Base-by-base conservation (phyloP, 92 coral and sea anemone species). In the Epizoanthus stellaris region DNA sequence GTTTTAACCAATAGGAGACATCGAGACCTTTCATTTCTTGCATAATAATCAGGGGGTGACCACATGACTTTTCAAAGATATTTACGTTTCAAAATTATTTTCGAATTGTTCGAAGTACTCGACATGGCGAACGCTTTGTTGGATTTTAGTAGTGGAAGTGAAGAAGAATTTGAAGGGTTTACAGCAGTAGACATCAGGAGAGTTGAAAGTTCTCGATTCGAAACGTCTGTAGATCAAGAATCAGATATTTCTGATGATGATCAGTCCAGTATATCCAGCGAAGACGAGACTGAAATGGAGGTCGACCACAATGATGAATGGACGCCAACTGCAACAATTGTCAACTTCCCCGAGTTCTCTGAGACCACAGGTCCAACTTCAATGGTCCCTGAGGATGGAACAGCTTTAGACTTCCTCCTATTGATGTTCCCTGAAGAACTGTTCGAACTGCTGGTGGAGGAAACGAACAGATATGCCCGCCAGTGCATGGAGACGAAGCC, bases 111-210 rank as follows among this genome's bases (percentile, higher is more conserved):
- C 47, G 47, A 42, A 42, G 6, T 42, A 3, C 47, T 42, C 47
- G 47, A 42, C 4, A 42, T 42, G 47, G 47, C 47, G 47, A 42
- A 42, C 47, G 47, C 47, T 42, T 42, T 42, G 47, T 42, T 4
- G 4, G 4, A 3, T 42, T 42, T 6, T 42, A 1, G 1, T 42
- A 42, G 47, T 42, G 47, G 47, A 3, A 42, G 85, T 15, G 81
- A 60, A 30, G 80, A 88, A 14, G 85, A 88, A 58, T 88, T 88
- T 76, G 52, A 56, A 82, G 91, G 85, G 12, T 88, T 88, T 76
- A 77, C 77, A 88, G 30, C 34, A 20, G 25, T 71, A 70, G 38
- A 88, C 77, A 68, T 74, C 42, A 59, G 80, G 69, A 45, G 73
- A 61, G 21, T 69, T 80, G 67, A 83, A 73, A 4, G 13, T 36